Conservation (phyloP, 2,113 vertebrate genomes). For the Caranx melampygus region DNA sequence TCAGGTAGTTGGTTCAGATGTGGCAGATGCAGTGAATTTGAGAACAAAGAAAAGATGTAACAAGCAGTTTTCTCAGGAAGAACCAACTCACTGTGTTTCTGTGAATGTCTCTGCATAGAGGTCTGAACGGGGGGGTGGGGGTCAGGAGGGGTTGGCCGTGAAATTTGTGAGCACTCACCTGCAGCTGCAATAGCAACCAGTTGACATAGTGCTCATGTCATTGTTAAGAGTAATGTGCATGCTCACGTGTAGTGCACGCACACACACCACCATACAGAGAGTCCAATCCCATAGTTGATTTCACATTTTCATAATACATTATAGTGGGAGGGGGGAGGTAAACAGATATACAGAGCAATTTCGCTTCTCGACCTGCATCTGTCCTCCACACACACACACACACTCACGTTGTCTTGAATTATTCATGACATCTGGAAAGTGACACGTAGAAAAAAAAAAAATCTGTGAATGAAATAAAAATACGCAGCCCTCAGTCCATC, state of each 20-base stretch:
- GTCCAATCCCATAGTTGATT: constrained; percentile 2
- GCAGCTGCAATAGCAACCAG: constrained; percentile 11
- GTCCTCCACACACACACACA: background rate
- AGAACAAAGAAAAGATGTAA: background rate
- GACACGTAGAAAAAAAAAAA: background rate
- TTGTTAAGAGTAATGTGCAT: background rate
- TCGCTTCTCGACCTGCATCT: background rate
- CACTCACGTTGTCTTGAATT: constrained; percentile 19
- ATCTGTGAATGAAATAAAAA: background rate
- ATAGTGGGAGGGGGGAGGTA: background rate
- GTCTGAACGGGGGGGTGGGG: background rate
- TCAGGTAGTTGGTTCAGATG: background rate
- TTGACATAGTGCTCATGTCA: background rate
- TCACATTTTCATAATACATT: background rate
- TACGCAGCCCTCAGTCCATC: constrained; percentile 1
- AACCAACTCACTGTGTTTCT: background rate
- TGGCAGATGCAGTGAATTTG: background rate
- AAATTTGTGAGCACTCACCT: constrained; percentile 14
- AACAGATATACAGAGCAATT: background rate
- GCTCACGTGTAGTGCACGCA: background rate
- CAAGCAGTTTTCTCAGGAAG: background rate
- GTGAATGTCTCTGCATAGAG: background rate
- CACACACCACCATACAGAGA: background rate
- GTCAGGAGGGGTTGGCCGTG: too few relatives aligned
- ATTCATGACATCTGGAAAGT: constrained; percentile 30